Evolutionary conservation across 2,113 vertebrate genomes (phyloP).

Genomic region (Rhinichthys klamathensis): DNA sequence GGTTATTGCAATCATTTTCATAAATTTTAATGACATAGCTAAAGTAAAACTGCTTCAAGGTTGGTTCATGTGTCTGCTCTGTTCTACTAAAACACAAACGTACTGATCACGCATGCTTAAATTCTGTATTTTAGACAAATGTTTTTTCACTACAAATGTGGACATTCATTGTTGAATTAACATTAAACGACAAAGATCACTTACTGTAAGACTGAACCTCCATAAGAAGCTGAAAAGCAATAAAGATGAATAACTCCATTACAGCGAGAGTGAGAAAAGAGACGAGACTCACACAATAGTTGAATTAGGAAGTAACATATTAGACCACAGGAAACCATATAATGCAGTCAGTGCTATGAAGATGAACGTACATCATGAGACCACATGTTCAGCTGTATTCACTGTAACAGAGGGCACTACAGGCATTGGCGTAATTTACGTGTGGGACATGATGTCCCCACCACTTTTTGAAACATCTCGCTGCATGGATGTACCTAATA

Average conservation of each 20-base stretch:
- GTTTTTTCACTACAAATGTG: not conserved
- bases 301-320: not conserved
- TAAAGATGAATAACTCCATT: slow-evolving; percentile 18
- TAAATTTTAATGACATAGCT: not conserved
- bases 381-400: not conserved
- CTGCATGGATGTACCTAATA: not conserved
- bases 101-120: not conserved
- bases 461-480: too few species aligned
- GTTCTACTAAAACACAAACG: too few species aligned
- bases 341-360: not conserved
- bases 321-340: not conserved
- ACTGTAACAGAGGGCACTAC: too few species aligned
- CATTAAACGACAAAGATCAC: not conserved
- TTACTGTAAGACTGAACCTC: slow-evolving; percentile 19
- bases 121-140: not conserved
- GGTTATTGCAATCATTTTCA: not conserved
- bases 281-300: not conserved
- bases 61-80: not conserved
- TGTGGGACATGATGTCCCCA: too few species aligned
- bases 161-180: not conserved
- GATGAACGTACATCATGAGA: not conserved
- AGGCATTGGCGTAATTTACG: too few species aligned
- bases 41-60: not conserved
- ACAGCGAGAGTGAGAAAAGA: not conserved
- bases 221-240: slow-evolving; percentile 11